A percentile compares a stretch with the other conserved stretches of the same genome.
Evolutionary conservation across 2,797 vertebrate genomes (phyloP).

Genomic region (Sparus aurata): DNA sequence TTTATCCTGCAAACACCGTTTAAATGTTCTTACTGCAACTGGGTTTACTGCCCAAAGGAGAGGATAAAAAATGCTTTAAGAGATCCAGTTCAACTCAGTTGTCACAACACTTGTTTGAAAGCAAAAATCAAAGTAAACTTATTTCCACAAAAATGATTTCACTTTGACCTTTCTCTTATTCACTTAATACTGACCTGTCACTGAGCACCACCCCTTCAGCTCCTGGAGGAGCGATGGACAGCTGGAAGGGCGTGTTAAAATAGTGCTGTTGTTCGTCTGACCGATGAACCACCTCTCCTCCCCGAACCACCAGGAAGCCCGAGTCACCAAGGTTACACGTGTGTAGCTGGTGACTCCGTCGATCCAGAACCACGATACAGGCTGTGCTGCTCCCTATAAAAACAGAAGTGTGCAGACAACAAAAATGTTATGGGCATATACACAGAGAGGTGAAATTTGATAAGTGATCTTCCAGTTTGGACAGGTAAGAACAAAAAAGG

Average conservation of each 20-base stretch:
- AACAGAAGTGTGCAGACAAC: slow-evolving; percentile 6
- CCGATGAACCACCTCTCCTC: slow-evolving; percentile 97
- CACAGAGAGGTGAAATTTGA: not conserved
- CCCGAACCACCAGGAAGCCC: slow-evolving; percentile 96
- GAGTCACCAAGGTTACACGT: slow-evolving; percentile 98
- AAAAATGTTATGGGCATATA: not conserved
- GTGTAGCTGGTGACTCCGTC: slow-evolving; percentile 93
- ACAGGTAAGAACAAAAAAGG: not conserved
- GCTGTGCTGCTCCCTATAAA: slow-evolving; percentile 95
- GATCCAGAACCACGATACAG: slow-evolving; percentile 96
- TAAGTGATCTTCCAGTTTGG: not conserved
- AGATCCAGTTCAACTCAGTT: too few relatives aligned
- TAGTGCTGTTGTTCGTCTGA: slow-evolving; percentile 94
- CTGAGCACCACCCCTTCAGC: slow-evolving; percentile 96
- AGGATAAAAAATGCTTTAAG: not conserved
- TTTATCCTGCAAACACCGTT: slow-evolving; percentile 36
- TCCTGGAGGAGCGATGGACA: slow-evolving; percentile 96
- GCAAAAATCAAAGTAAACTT: too few relatives aligned
- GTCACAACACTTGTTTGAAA: too few relatives aligned
- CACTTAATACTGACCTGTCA: slow-evolving; percentile 89
- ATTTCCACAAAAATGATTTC: not conserved
- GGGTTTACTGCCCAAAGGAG: not conserved
- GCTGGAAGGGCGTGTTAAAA: slow-evolving; percentile 99
- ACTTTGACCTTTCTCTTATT: not conserved
- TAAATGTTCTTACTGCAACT: not conserved